phyloP scores from a whole-genome alignment of 2,888 invertebrate genomes.

The Galeruca laticollis region DNA sequence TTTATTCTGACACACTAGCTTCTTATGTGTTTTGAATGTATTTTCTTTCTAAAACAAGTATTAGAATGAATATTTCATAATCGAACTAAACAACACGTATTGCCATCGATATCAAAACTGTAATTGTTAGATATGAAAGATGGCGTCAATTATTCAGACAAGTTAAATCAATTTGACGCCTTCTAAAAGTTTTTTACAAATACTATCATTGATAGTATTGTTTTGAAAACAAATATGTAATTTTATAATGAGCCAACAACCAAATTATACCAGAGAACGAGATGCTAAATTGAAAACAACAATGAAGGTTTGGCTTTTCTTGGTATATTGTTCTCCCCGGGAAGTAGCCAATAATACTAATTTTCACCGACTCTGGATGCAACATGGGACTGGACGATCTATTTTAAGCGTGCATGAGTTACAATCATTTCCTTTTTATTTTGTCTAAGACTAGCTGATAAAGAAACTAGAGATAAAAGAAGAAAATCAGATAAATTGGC shows the following conservation, averaged over 20 bases:
- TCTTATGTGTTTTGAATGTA: no score
- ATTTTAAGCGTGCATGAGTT: slow-evolving; percentile 16
- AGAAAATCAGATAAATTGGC: slow-evolving; percentile 19
- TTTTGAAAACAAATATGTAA: slow-evolving; percentile 11
- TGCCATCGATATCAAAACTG: no score
- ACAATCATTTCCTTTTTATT: slow-evolving; percentile 26
- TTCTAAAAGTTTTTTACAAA: slow-evolving; percentile 6
- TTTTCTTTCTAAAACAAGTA: no score
- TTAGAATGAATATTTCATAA: no score
- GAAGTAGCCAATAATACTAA: slow-evolving; percentile 21
- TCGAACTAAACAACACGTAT: no score
- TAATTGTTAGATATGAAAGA: no score
- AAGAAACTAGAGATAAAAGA: not conserved
- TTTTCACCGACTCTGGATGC: slow-evolving; percentile 18
- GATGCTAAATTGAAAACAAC: slow-evolving; percentile 4
- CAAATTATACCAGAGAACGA: not conserved
- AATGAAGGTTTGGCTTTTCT: slow-evolving; percentile 10
- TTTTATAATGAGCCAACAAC: slow-evolving; percentile 3
- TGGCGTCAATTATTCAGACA: no score
- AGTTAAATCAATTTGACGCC: slow-evolving; percentile 15
- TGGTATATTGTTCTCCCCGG: slow-evolving; percentile 13
- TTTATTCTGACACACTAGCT: no score
- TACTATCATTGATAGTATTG: slow-evolving; percentile 2
- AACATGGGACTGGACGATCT: slow-evolving; percentile 12
- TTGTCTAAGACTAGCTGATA: slow-evolving; percentile 24